A percentile compares a stretch with the other conserved stretches of the same genome.
These are phyloP conservation scores for Lasioglossum malachurum DNA, from an alignment of 2,888 invertebrate genomes.

Conservation along the genomic window DNA sequence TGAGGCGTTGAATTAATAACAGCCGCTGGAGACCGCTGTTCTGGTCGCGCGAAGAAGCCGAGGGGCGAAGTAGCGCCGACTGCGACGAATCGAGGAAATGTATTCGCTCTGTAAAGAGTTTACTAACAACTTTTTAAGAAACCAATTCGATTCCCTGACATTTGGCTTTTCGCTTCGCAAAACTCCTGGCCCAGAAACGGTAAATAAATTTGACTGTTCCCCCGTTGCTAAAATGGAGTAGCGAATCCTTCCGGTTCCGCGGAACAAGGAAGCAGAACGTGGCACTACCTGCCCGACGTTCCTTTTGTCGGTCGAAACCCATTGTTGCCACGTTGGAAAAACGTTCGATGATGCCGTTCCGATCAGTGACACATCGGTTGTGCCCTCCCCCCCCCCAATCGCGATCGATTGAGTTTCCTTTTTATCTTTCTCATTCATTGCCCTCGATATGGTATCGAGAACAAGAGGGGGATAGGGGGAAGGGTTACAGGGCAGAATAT, in stretches of 20 bases:
- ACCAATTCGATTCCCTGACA: neutral
- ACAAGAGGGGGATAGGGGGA: conserved; percentile 23
- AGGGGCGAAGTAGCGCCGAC: neutral
- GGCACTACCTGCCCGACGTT: conserved; percentile 55
- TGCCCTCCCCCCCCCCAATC: conserved; percentile 57
- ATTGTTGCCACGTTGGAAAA: conserved; percentile 61
- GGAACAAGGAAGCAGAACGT: conserved; percentile 40
- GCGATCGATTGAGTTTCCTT: conserved; percentile 73
- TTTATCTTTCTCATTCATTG: conserved; percentile 67
- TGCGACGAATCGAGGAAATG: neutral
- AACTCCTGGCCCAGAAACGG: neutral
- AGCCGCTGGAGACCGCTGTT: neutral
- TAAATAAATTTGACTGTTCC: neutral
- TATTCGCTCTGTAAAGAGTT: neutral
- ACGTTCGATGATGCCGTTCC: conserved; percentile 70
- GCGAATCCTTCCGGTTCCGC: conserved; percentile 40
- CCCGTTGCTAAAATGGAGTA: neutral
- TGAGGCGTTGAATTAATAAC: neutral
- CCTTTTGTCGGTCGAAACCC: conserved; percentile 47
- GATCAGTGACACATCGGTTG: conserved; percentile 68
- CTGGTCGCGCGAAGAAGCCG: neutral
- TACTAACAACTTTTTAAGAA: neutral
- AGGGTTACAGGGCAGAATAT: conserved; percentile 53
- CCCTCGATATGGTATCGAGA: conserved; percentile 43
- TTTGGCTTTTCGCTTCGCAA: neutral